A percentile compares a stretch with the other conserved stretches of the same genome.
Conservation (phyloP, 2,797 vertebrate genomes). For the Argentina silus region DNA sequence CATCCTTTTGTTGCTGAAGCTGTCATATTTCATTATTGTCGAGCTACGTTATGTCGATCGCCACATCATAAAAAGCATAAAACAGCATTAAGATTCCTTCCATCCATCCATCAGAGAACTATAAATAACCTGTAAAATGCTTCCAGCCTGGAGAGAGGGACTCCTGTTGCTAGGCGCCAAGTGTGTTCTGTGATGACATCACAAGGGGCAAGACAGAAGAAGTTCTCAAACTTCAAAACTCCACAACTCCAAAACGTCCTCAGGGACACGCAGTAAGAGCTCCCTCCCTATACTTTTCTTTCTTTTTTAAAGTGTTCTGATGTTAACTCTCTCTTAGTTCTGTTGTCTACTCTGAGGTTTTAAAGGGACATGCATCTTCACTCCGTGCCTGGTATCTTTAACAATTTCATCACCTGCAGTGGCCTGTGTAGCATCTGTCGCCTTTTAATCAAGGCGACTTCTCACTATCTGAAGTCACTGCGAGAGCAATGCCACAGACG, state of each 20-base stretch:
- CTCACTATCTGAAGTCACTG: background rate
- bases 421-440: background rate
- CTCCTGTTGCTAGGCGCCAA: background rate
- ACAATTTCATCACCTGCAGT: background rate
- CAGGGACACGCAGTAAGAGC: background rate
- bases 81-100: background rate
- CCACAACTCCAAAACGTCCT: background rate
- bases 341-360: background rate
- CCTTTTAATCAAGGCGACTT: background rate
- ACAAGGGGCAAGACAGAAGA: background rate
- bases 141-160: background rate
- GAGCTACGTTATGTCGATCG: too few relatives aligned
- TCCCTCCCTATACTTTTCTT: background rate
- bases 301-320: background rate
- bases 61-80: too few relatives aligned
- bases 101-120: background rate
- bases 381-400: background rate
- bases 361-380: background rate
- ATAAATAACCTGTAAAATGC: constrained; percentile 6
- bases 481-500: background rate
- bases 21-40: too few relatives aligned
- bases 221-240: background rate
- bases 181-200: background rate
- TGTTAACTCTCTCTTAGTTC: constrained; percentile 3
- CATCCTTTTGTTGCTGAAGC: too few relatives aligned